Evolutionary conservation across 2,888 invertebrate species (phyloP), one percentile per base, ranked within the genome.

Genomic region (Parnassius orleans): DNA sequence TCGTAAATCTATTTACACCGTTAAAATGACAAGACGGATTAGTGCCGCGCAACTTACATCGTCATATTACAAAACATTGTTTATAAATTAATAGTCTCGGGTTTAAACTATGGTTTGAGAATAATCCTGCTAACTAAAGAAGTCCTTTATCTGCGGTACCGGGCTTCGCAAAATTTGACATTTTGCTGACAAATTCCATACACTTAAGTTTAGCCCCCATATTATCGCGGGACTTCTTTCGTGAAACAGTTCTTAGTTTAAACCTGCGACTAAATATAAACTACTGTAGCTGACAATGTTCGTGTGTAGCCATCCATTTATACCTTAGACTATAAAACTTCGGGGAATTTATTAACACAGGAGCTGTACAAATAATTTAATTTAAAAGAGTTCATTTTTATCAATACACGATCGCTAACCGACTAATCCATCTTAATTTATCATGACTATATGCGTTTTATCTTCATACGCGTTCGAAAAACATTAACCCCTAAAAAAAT

Each of bases 381-480:
- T 44, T 58, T 41, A 48, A 47, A 3, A 9, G 7, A 55, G 46
- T 56, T 33, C 47, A 15, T n/a, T 14, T 41, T 24, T 58, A 58
- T 14, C 48, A 14, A 12, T 12, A 41, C n/a, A 63, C 14, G 48
- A 42, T 44, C 12, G 24, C 11, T 48, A 53, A 61, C 63, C 68
- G 73, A 79, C 78, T 79, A 79, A 79, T 78, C 80, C 78, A 80
- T 77, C 76, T 72, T 75, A 71, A 71, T 74, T 59, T 71, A 69
- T 74, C 69, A 75, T 83, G 85, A 85, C 83, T 85, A 82, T 79
- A 75, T 60, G 75, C 78, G 73, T 80, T 83, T 80, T 81, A 81
- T 78, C 77, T 81, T 67, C 74, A 72, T 73, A 69, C 69, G 67
- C 69, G 71, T 71, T 70, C 70, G 74, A 74, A 71, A 74, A 73